These are phyloP conservation scores for Anthoptus insignis DNA, from an alignment of 2,888 invertebrate genomes.

Conservation along the genomic window DNA sequence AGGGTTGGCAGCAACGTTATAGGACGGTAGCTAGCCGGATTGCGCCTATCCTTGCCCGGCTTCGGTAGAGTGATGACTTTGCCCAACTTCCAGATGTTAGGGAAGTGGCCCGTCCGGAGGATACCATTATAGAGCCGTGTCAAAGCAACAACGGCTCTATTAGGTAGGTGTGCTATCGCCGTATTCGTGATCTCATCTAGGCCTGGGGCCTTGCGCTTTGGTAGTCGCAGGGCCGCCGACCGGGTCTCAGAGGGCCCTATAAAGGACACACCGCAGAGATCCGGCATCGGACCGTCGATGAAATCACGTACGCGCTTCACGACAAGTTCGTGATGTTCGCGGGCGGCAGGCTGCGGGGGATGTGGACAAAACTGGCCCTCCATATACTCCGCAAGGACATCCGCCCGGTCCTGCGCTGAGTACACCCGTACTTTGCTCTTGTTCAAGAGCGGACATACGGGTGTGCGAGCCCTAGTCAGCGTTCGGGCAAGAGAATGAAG, in stretches of 20 bases:
- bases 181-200: no score
- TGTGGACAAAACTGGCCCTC: neutral
- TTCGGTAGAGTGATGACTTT: constrained; percentile 17
- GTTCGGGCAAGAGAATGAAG: neutral
- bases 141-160: no score
- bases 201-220: neutral
- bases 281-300: constrained; percentile 1
- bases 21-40: neutral
- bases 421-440: neutral
- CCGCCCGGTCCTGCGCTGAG: neutral
- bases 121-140: constrained; percentile 45
- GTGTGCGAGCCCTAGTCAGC: neutral
- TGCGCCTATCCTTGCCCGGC: neutral
- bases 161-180: constrained; percentile 29
- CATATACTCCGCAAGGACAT: neutral
- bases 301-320: neutral
- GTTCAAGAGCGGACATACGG: neutral
- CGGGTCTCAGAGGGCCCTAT: neutral
- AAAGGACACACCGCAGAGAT: neutral
- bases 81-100: constrained; percentile 37
- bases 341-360: neutral
- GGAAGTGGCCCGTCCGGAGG: constrained; percentile 47
- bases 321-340: neutral
- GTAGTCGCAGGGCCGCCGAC: neutral
- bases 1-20: neutral